A percentile compares a stretch with the other conserved stretches of the same genome.
These are phyloP conservation scores for Pangasianodon gigas DNA, from an alignment of 2,113 vertebrate genomes.

Conservation along the genomic window DNA sequence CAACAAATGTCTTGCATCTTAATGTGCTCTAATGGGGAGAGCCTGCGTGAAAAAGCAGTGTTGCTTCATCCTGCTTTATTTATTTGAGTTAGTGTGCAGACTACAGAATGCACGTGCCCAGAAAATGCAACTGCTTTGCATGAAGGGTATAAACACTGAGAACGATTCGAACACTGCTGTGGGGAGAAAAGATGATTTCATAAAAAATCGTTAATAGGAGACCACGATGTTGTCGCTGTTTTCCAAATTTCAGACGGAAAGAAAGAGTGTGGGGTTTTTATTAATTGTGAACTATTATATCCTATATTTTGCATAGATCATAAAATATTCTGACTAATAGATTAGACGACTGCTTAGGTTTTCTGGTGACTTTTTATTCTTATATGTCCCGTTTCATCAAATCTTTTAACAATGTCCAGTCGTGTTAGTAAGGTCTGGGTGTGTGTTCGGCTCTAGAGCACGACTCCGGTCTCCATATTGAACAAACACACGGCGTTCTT, in stretches of 20 bases:
- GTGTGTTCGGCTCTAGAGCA: slow-evolving; percentile 13
- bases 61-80: background rate
- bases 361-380: background rate
- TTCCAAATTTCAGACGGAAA: background rate
- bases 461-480: slow-evolving; percentile 35
- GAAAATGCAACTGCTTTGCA: background rate
- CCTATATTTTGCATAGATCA: background rate
- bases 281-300: background rate
- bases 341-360: background rate
- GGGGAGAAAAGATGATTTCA: background rate
- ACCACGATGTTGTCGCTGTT: background rate
- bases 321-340: background rate
- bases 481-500: background rate
- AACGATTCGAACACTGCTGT: background rate
- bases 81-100: background rate
- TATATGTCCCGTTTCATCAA: background rate
- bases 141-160: background rate
- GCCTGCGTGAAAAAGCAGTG: background rate
- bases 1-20: background rate
- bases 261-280: background rate
- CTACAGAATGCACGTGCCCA: background rate
- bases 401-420: background rate
- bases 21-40: background rate
- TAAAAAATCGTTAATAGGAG: background rate
- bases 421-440: background rate